Percentiles rank a stretch among this genome's conserved stretches.
phyloP scores from a whole-genome alignment of 2,888 invertebrate genomes.

The Dolomedes plantarius region DNA sequence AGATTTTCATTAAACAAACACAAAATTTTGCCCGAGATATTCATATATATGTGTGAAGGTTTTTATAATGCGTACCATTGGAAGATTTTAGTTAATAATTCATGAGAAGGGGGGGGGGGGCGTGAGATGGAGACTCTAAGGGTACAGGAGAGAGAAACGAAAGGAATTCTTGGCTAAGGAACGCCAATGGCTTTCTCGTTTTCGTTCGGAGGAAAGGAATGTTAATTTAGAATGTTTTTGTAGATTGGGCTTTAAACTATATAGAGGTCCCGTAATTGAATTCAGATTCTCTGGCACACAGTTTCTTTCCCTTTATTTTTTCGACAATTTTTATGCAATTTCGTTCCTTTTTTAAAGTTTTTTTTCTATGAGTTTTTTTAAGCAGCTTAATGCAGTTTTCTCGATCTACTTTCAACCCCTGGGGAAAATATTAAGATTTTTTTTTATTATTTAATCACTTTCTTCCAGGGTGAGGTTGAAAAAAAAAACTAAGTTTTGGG shows the following conservation, averaged over 20 bases:
- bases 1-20: constrained; percentile 33
- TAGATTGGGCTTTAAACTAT: neutral
- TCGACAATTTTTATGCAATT: too few relatives aligned
- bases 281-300: neutral
- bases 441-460: too few relatives aligned
- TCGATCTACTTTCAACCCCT: too few relatives aligned
- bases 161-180: neutral
- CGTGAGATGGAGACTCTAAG: too few relatives aligned
- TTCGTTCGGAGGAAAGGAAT: constrained; percentile 3
- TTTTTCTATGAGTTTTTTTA: too few relatives aligned
- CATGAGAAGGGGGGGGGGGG: neutral
- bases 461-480: too few relatives aligned
- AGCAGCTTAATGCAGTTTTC: too few relatives aligned
- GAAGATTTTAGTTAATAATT: constrained; percentile 6
- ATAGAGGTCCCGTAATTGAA: neutral
- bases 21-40: neutral
- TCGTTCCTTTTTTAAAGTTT: too few relatives aligned
- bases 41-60: neutral
- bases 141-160: neutral
- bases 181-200: constrained; percentile 6
- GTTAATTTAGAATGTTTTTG: constrained; percentile 1
- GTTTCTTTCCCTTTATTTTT: neutral
- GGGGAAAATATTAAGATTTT: too few relatives aligned
- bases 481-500: too few relatives aligned
- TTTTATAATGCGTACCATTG: neutral